Conservation (phyloP, 2,113 vertebrate species). For the Megaceryle maxima region DNA sequence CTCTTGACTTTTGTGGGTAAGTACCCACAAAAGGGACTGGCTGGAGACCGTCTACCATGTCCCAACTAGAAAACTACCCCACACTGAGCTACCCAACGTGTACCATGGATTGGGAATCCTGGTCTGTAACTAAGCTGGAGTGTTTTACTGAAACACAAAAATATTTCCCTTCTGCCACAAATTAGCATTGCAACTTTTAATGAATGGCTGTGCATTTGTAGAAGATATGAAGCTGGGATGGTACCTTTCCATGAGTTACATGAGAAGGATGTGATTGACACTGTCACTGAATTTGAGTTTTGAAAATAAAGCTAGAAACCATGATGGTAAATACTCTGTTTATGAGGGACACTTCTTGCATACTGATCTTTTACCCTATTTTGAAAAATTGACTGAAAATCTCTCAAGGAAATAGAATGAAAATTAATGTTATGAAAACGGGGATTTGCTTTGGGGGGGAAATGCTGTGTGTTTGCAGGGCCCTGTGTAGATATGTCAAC, state of each 20-base stretch:
- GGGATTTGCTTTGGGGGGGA: not conserved
- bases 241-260: not conserved
- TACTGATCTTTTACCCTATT: not conserved
- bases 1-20: not conserved
- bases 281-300: not conserved
- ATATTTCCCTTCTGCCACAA: not conserved
- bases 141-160: not conserved
- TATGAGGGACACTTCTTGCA: not conserved
- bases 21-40: not conserved
- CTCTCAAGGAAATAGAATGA: not conserved
- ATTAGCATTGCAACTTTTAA: not conserved
- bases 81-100: rapidly evolving
- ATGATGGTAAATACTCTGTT: not conserved
- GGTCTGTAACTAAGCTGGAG: not conserved
- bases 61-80: not conserved
- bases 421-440: not conserved
- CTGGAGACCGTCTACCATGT: not conserved
- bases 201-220: not conserved
- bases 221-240: not conserved
- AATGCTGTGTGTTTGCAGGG: not conserved
- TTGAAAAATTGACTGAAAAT: not conserved
- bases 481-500: not conserved
- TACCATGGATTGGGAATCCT: not conserved
- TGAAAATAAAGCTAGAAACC: not conserved
- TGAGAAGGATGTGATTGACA: not conserved